Percentiles rank a stretch among this genome's conserved stretches.
Conservation (phyloP, 37 sponge, comb jelly and placozoan genomes). For the Ianthella basta region DNA sequence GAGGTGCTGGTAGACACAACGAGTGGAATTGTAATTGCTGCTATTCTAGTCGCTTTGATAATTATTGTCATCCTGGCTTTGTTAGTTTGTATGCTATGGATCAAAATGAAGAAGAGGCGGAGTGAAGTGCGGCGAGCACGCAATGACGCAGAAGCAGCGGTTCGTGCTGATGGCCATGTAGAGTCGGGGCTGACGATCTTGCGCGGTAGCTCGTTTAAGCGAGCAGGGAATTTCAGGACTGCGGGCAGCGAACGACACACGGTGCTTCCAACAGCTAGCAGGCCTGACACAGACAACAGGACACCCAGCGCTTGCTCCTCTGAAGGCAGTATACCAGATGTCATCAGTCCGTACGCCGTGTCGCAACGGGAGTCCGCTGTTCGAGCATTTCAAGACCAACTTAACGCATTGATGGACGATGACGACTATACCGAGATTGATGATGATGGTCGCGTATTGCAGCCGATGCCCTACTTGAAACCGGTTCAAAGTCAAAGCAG, state of each 20-base stretch:
- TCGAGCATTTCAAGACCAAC: neutral
- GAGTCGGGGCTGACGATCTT: neutral
- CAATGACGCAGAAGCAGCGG: neutral
- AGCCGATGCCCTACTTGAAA: constrained; percentile 11
- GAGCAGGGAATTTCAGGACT: no score
- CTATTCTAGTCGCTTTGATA: neutral
- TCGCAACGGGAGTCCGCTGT: no score
- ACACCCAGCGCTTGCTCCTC: no score
- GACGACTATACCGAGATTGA: constrained; percentile 16
- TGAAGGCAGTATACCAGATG: no score
- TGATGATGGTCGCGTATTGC: neutral
- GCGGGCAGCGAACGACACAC: neutral
- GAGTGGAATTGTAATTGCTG: neutral
- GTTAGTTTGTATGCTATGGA: neutral
- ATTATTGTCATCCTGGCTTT: neutral
- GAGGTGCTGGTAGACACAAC: neutral
- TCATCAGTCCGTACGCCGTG: no score
- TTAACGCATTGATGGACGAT: neutral
- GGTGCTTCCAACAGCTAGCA: neutral
- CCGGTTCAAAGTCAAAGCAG: neutral
- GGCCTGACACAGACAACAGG: no score
- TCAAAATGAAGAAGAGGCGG: neutral
- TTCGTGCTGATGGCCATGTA: neutral
- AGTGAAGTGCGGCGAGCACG: neutral
- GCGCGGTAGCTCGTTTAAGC: constrained; percentile 11